Base-by-base conservation (phyloP, 2,888 invertebrate species). In the Biston stratarius region DNA sequence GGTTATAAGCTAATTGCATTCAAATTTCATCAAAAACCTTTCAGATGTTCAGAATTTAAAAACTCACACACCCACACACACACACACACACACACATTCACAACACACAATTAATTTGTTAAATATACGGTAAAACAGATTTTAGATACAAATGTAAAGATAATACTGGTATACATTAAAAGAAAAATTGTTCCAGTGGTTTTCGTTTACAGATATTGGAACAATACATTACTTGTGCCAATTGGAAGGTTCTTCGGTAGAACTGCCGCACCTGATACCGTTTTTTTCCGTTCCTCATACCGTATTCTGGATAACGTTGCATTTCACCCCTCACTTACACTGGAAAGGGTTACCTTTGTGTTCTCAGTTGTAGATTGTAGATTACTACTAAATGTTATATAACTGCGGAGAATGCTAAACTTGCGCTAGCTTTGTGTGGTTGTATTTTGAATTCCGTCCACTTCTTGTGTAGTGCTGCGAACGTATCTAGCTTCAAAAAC, bases 231-330 rank as follows among this genome's bases (percentile, higher is more conserved):
- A 86, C 12, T 24, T 5, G 24, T 42, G 7, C 81, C 66, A 67
- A 73, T 74, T 76, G 76, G 75, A 78, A 71, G 38, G 61, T 55
- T 59, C 40, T 59, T 58, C n/a, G 15, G 45, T 78, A 70, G 72
- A 82, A 81, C 82, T 72, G 74, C 72, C 79, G 81, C 88, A 88
- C 88, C 88, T 89, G 87, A 84, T 84, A 76, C 86, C 79, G 68
- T 73, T 69, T 81, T 78, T 78, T n/a, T n/a, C n/a, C n/a, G 77
- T 77, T 79, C 76, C 80, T 80, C 79, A 84, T 83, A 85, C 73
- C 75, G 84, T 87, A 87, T 89, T 88, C 88, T 80, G 76, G 69
- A 75, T 78, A 80, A 81, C 79, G 77, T 78, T 77, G 72, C 76
- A 70, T 74, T 73, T 74, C 75, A 76, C 67, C 73, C 77, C 75